Evolutionary conservation across 2,113 vertebrate species (phyloP).

Genomic region (Peromyscus californicus): DNA sequence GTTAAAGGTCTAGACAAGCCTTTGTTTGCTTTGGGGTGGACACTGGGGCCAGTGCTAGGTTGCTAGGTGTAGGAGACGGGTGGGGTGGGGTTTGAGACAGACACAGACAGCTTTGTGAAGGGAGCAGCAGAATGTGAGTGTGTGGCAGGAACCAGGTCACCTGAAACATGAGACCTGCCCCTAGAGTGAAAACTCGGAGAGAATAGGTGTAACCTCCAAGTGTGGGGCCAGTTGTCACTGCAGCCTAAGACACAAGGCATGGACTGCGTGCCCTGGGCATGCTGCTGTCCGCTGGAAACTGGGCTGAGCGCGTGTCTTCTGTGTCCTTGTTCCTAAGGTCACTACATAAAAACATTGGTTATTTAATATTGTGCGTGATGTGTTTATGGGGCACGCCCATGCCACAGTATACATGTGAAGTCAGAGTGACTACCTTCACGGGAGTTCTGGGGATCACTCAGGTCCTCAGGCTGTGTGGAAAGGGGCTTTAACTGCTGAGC

Average conservation of each 20-base stretch:
- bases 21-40: not conserved
- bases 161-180: not conserved
- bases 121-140: not conserved
- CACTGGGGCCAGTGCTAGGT: not conserved
- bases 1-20: not conserved
- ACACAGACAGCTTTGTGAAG: not conserved
- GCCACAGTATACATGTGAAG: not conserved
- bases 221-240: not conserved
- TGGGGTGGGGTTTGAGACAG: not conserved
- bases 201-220: not conserved
- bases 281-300: no score
- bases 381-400: not conserved
- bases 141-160: not conserved
- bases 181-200: no score
- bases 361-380: not conserved
- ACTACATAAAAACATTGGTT: not conserved
- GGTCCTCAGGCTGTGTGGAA: not conserved
- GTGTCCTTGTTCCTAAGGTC: not conserved
- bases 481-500: not conserved
- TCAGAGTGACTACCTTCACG: not conserved
- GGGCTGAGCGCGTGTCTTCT: rapidly evolving
- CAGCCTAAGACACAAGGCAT: no score
- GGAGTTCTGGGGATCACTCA: not conserved
- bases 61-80: not conserved
- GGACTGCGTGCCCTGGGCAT: not conserved